Evolutionary conservation across 2,113 vertebrate species (phyloP).

Genomic region (Siphamia tubifer): DNA sequence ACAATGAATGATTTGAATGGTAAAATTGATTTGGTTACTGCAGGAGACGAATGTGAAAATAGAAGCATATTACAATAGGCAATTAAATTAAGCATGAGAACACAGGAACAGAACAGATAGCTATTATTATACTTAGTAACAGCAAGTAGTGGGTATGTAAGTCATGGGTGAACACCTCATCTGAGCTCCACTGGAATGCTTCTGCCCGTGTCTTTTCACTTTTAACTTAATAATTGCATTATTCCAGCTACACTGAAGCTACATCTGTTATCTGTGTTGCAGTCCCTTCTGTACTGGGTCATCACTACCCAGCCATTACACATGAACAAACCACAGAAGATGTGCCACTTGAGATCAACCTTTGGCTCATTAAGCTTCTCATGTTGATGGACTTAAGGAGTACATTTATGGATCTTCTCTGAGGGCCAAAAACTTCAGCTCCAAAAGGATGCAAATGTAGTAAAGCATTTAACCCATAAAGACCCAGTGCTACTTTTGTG

Average conservation of each 20-base stretch:
- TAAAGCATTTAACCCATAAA: no score
- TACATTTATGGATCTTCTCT: conserved; percentile 28
- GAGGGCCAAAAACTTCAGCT: no score
- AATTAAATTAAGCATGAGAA: not conserved
- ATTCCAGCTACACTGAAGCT: not conserved
- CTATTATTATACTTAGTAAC: not conserved
- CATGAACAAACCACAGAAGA: conserved; percentile 9
- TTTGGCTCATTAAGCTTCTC: conserved; percentile 47
- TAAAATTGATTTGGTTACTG: not conserved
- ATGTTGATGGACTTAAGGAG: conserved; percentile 31
- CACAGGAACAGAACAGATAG: not conserved
- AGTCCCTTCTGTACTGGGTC: not conserved
- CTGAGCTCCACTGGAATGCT: not conserved
- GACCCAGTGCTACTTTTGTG: no score
- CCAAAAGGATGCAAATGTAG: no score
- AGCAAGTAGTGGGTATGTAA: no score
- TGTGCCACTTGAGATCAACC: conserved; percentile 27
- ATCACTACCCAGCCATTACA: not conserved
- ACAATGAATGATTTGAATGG: no score
- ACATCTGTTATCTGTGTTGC: not conserved
- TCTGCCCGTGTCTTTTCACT: not conserved
- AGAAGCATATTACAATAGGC: not conserved
- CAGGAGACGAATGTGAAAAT: not conserved
- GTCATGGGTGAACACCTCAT: no score
- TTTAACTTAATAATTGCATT: not conserved